These are phyloP conservation scores for Synaphobranchus kaupii DNA, from an alignment of 2,797 vertebrate genomes.

Conservation along the genomic window DNA sequence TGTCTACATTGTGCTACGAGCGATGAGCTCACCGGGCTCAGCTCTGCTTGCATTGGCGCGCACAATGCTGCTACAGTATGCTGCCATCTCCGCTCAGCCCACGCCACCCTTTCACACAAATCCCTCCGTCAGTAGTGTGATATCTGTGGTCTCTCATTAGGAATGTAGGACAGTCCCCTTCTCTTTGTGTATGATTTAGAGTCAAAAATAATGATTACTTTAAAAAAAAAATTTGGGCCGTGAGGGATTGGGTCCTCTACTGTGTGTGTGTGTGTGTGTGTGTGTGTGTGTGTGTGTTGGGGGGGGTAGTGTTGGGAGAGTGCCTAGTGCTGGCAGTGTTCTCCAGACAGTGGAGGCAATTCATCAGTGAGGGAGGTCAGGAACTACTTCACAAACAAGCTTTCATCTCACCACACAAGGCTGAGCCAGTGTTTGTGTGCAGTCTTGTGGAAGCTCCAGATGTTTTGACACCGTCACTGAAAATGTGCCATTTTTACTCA, in stretches of 20 bases:
- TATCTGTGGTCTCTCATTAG: not conserved
- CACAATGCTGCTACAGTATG: not conserved
- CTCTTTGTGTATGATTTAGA: not conserved
- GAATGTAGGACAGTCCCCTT: not conserved
- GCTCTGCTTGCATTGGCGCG: not conserved
- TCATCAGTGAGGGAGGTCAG: constrained; percentile 71
- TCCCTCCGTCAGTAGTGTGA: not conserved
- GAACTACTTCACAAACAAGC: constrained; percentile 66
- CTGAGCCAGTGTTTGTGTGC: constrained; percentile 14
- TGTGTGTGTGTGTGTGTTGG: constrained; percentile 29
- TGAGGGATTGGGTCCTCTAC: constrained; percentile 63
- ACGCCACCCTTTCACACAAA: not conserved
- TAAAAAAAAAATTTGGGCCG: not conserved
- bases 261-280: not conserved
- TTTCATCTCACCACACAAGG: constrained; percentile 26
- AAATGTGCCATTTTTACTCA: not conserved
- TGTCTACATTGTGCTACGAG: not conserved
- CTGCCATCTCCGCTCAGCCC: not conserved
- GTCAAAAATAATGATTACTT: not conserved
- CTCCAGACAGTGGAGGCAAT: constrained; percentile 83
- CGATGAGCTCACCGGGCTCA: not conserved
- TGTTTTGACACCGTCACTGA: not conserved
- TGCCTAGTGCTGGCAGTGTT: constrained; percentile 82
- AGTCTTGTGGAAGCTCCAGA: not conserved
- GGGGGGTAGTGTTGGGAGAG: constrained; percentile 79